Conservation (phyloP, 2,888 invertebrate species). For the Escarpia spicata region DNA sequence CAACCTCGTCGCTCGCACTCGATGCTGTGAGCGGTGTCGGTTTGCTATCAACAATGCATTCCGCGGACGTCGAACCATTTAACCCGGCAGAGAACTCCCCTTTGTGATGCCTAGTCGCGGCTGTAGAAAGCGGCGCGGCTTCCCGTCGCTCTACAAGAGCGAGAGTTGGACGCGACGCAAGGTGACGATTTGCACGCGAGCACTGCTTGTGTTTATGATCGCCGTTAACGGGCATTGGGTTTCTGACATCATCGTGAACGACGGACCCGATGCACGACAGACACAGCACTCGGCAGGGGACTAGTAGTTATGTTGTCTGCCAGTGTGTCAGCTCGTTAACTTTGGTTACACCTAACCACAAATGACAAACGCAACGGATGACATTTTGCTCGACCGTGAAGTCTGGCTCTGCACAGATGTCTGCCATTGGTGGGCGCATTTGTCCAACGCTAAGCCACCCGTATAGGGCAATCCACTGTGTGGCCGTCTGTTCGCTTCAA, state of each 20-base stretch:
- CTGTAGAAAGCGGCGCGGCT: not conserved
- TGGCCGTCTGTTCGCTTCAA: not conserved
- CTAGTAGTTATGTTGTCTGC: not conserved
- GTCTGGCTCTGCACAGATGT: not conserved
- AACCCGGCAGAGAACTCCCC: not conserved
- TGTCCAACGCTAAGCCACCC: not conserved
- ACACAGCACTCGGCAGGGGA: not conserved
- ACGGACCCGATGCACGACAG: not conserved
- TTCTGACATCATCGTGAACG: constrained; percentile 5
- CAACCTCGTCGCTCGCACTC: not conserved
- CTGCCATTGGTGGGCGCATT: not conserved
- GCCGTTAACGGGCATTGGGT: constrained; percentile 1
- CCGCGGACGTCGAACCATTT: not conserved
- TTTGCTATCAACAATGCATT: not conserved
- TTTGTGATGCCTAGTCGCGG: not conserved
- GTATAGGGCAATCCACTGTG: not conserved
- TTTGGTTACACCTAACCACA: not conserved
- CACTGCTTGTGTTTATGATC: not conserved
- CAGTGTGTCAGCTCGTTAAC: not conserved
- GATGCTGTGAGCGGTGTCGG: not conserved
- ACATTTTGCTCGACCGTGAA: not conserved
- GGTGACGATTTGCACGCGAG: not conserved
- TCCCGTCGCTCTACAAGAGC: not conserved
- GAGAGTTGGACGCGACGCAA: not conserved
- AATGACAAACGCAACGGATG: not conserved